Evolutionary conservation across 2,888 invertebrate genomes (phyloP).

Genomic region (Cryptosula pallasiana): DNA sequence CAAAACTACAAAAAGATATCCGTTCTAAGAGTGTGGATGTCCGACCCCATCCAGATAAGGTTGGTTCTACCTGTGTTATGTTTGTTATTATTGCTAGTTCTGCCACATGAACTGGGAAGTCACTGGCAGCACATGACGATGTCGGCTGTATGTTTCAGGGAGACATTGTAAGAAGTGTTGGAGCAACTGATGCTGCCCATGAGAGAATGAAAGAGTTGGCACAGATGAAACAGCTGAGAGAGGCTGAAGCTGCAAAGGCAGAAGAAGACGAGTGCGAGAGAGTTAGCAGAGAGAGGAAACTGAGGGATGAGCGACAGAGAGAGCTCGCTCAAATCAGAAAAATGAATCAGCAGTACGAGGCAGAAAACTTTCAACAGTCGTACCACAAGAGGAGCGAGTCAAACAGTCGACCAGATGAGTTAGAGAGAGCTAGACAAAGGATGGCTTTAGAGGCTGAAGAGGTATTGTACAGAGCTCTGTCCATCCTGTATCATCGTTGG

Average conservation of each 20-base stretch:
- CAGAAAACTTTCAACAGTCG: slow-evolving; percentile 20
- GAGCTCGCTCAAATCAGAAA: slow-evolving; percentile 25
- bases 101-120: too few relatives aligned
- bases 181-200: slow-evolving; percentile 14
- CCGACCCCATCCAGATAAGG: not conserved
- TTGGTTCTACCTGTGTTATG: too few relatives aligned
- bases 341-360: slow-evolving; percentile 26
- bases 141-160: too few relatives aligned
- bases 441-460: slow-evolving; percentile 22
- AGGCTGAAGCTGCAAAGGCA: slow-evolving; percentile 32
- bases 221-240: slow-evolving; percentile 30
- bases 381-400: not conserved
- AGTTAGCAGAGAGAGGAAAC: not conserved
- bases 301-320: slow-evolving; percentile 21
- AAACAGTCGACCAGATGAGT: not conserved
- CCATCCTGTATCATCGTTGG: too few relatives aligned
- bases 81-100: too few relatives aligned
- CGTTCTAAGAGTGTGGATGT: slow-evolving; percentile 16
- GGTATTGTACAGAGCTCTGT: too few relatives aligned
- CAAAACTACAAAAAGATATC: not conserved
- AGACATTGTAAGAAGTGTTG: slow-evolving; percentile 19
- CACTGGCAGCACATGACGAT: too few relatives aligned
- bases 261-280: slow-evolving; percentile 29
- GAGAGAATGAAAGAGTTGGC: slow-evolving; percentile 16
- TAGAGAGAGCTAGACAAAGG: slow-evolving; percentile 9